Percentiles rank a stretch among this genome's conserved stretches.
Conservation (phyloP, 2,797 vertebrate genomes). For the Aselliscus stoliczkanus region DNA sequence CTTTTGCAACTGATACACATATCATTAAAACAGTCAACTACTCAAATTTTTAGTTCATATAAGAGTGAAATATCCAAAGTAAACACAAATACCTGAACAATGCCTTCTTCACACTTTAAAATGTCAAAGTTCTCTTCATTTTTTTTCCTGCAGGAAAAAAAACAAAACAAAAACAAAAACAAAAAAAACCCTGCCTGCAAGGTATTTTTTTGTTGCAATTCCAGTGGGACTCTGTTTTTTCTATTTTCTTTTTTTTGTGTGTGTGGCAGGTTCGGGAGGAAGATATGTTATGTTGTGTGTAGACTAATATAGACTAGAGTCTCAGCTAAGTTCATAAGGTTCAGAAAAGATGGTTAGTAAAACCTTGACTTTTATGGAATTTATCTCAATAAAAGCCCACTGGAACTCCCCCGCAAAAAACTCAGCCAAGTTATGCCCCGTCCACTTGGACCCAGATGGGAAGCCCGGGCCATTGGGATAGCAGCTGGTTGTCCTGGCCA, state of each 20-base stretch:
- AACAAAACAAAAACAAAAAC: not conserved
- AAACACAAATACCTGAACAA: not conserved
- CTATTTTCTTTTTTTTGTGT: no score
- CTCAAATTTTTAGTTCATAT: not conserved
- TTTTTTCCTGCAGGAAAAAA: not conserved
- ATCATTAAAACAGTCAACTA: not conserved
- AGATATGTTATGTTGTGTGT: not conserved
- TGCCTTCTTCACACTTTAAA: not conserved
- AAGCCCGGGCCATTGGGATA: not conserved
- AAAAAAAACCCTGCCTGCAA: not conserved
- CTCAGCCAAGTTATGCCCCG: not conserved
- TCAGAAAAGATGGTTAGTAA: not conserved
- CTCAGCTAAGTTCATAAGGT: not conserved
- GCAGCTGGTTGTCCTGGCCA: no score
- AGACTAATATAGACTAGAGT: not conserved
- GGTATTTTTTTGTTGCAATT: not conserved
- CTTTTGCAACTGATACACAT: not conserved
- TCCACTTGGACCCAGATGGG: not conserved
- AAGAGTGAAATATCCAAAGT: not conserved
- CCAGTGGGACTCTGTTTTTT: not conserved
- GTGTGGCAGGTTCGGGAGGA: no score
- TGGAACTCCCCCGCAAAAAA: conserved; percentile 85
- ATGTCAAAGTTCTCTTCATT: not conserved
- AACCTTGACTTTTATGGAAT: conserved; percentile 61
- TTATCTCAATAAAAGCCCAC: conserved; percentile 96